phyloP scores from a whole-genome alignment of 1,140 invertebrate species.

The Drosophila arawakana region DNA sequence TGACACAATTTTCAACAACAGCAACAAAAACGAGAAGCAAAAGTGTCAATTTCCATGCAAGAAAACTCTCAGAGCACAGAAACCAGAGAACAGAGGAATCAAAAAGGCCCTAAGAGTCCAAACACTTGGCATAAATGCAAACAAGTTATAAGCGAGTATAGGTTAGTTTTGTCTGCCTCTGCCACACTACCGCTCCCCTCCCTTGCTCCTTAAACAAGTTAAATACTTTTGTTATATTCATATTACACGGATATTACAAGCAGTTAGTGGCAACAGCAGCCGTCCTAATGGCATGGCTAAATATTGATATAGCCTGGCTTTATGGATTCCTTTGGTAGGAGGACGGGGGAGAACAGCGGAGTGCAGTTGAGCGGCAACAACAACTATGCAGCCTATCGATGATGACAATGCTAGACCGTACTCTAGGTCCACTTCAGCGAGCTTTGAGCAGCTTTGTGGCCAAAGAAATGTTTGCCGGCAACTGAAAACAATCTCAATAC shows the following conservation, averaged over 20 bases:
- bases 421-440: conserved; percentile 24
- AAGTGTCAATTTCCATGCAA: conserved; percentile 78
- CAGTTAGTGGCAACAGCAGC: conserved; percentile 33
- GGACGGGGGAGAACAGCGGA: background rate
- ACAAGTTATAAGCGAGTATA: conserved; percentile 23
- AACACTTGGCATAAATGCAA: conserved; percentile 43
- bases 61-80: conserved; percentile 45
- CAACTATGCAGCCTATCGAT: conserved; percentile 30
- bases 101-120: background rate
- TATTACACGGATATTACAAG: conserved; percentile 66
- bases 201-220: background rate
- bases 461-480: conserved; percentile 17
- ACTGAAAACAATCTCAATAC: conserved; percentile 31
- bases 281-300: conserved; percentile 41
- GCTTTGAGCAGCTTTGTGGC: conserved; percentile 22
- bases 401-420: conserved; percentile 38
- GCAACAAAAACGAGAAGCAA: conserved; percentile 32
- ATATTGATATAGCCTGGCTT: conserved; percentile 41
- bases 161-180: background rate
- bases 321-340: background rate
- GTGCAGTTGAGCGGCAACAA: background rate
- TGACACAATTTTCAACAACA: conserved; percentile 71
- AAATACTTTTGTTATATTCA: conserved; percentile 37
- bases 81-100: conserved; percentile 25
- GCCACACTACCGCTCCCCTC: background rate